Percentiles rank a stretch among this genome's conserved stretches.
Conservation (phyloP, 1,140 invertebrate species). For the Drosophila rhopaloa region DNA sequence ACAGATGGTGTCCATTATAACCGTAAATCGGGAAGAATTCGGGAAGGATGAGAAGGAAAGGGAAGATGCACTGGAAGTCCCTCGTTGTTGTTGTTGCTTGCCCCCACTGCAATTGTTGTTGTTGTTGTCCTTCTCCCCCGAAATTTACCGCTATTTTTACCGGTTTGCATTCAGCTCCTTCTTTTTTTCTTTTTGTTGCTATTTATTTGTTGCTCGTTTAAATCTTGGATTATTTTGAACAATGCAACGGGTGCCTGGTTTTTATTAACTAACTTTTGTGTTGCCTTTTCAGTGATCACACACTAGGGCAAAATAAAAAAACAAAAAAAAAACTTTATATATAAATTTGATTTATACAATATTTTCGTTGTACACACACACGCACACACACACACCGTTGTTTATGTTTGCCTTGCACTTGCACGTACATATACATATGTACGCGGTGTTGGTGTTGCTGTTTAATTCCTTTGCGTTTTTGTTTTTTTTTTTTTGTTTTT, state of each 20-base stretch:
- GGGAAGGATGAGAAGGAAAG: slow-evolving; percentile 61
- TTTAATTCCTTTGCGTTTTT: slow-evolving; percentile 65
- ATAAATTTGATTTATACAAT: slow-evolving; percentile 42
- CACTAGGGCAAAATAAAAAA: slow-evolving; percentile 22
- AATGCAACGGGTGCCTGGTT: neutral
- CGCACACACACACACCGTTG: slow-evolving; percentile 46
- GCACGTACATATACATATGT: slow-evolving; percentile 43
- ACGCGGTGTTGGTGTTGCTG: slow-evolving; percentile 68
- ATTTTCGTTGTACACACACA: slow-evolving; percentile 51
- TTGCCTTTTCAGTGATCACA: slow-evolving; percentile 8
- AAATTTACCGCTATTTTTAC: slow-evolving; percentile 56
- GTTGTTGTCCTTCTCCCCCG: slow-evolving; percentile 34
- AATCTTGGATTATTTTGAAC: slow-evolving; percentile 4
- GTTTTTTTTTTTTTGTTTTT: slow-evolving; percentile 22
- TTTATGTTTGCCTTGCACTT: slow-evolving; percentile 79
- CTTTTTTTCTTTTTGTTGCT: slow-evolving; percentile 1
- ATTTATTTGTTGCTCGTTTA: neutral
- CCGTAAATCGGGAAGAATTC: slow-evolving; percentile 10
- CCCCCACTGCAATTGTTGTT: slow-evolving; percentile 18
- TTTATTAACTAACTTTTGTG: slow-evolving; percentile 11
- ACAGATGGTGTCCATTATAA: slow-evolving; percentile 84
- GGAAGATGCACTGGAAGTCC: slow-evolving; percentile 56
- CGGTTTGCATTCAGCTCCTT: slow-evolving; percentile 55
- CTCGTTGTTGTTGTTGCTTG: slow-evolving; percentile 27
- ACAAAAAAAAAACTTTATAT: slow-evolving; percentile 45